Conservation (phyloP, 1,140 invertebrate genomes). For the Ceratitis capitata region DNA sequence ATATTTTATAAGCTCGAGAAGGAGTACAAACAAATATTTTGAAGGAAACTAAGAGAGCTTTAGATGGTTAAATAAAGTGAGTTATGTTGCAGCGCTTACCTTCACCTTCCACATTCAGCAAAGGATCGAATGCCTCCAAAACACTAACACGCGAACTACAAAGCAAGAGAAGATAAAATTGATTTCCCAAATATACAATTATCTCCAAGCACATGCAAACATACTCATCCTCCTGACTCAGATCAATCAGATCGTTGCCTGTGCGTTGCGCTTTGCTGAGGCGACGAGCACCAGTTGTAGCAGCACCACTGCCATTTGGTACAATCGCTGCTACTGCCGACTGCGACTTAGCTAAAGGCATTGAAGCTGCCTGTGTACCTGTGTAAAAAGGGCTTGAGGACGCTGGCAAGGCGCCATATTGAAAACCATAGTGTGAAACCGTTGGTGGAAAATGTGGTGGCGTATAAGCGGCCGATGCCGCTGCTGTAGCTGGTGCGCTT, state of each 20-base stretch:
- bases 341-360: constrained; percentile 7
- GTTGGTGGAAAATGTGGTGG: constrained; percentile 55
- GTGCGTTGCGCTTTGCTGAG: constrained; percentile 32
- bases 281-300: not conserved
- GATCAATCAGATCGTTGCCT: constrained; percentile 35
- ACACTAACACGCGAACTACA: constrained; percentile 75
- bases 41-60: not conserved
- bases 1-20: not conserved
- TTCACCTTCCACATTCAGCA: constrained; percentile 71
- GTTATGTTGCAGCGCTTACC: constrained; percentile 49
- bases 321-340: not conserved
- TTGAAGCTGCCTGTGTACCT: not conserved
- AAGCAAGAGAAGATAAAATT: constrained; percentile 21
- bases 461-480: constrained; percentile 49
- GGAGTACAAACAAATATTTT: not conserved
- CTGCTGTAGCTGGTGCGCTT: constrained; percentile 16
- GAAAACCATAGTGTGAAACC: constrained; percentile 39
- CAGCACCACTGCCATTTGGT: not conserved
- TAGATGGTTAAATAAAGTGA: not conserved
- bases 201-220: not conserved
- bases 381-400: not conserved
- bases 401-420: constrained; percentile 33
- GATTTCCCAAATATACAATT: not conserved
- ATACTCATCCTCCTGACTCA: constrained; percentile 43
- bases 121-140: constrained; percentile 84